A percentile compares a stretch with the other conserved stretches of the same genome.
phyloP scores from a whole-genome alignment of 2,797 vertebrate species.

The Chelon auratus region DNA sequence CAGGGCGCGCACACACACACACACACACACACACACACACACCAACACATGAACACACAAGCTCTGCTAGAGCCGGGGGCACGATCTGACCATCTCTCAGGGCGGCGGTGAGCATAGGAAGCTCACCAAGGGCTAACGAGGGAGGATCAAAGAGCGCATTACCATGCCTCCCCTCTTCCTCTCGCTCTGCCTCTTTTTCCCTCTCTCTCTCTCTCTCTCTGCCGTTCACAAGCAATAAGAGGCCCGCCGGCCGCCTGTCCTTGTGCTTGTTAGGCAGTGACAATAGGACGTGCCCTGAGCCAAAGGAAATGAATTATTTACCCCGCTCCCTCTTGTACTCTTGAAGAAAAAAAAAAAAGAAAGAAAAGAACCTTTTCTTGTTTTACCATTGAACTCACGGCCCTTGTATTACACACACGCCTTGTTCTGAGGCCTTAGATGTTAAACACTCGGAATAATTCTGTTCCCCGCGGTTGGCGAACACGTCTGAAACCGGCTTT shows the following conservation, averaged over 20 bases:
- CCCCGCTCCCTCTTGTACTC: slow-evolving; percentile 76
- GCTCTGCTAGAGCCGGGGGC: slow-evolving; percentile 61
- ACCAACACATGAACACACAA: slow-evolving; percentile 48
- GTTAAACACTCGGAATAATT: slow-evolving; percentile 80
- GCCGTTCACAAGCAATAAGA: slow-evolving; percentile 80
- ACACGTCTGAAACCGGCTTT: slow-evolving; percentile 45
- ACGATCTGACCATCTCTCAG: slow-evolving; percentile 74
- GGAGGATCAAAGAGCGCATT: slow-evolving; percentile 86
- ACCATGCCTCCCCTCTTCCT: slow-evolving; percentile 79
- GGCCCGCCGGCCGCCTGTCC: slow-evolving; percentile 75
- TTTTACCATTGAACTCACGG: slow-evolving; percentile 77
- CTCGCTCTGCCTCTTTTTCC: slow-evolving; percentile 54
- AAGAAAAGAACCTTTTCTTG: slow-evolving; percentile 73
- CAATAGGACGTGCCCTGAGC: slow-evolving; percentile 84
- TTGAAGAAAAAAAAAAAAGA: slow-evolving; percentile 61
- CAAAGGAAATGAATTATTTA: slow-evolving; percentile 87
- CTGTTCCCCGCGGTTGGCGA: slow-evolving; percentile 71
- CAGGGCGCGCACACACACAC: slow-evolving; percentile 39
- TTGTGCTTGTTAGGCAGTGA: slow-evolving; percentile 84
- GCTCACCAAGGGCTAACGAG: slow-evolving; percentile 81
- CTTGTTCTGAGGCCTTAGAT: slow-evolving; percentile 77
- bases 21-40: slow-evolving; percentile 45
- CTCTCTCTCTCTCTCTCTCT: slow-evolving; percentile 60
- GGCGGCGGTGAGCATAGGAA: slow-evolving; percentile 72
- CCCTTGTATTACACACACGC: slow-evolving; percentile 68